Evolutionary conservation across 2,888 invertebrate species (phyloP), one percentile per base, ranked within the genome.

Genomic region (Syritta pipiens): DNA sequence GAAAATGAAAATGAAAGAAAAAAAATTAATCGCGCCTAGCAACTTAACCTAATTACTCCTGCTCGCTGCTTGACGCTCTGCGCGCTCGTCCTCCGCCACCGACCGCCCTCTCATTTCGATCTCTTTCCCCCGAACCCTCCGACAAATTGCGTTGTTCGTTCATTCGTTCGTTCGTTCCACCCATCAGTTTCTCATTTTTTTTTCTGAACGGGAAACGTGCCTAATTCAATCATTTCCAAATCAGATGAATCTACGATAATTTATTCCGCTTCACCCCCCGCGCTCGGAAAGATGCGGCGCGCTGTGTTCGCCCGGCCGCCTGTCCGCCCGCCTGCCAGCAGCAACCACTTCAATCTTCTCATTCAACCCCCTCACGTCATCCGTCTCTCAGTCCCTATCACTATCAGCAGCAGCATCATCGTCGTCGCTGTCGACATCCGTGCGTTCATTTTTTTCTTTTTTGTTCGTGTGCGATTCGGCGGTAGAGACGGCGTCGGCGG

Each of bases 141-240:
- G n/a, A n/a, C n/a, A n/a, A n/a, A n/a, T 32, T 24, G 6, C 5
- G 7, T 22, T 53, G 26, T 44, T 57, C n/a, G n/a, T n/a, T n/a
- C n/a, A n/a, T n/a, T 44, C 26, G 35, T 63, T 44, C 24, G 32
- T 14, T 62, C 40, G 19, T 44, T 46, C 32, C 19, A 24, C 49
- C 48, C 67, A 44, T 17, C 19, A 20, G 48, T 62, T 28, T 46
- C 12, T 9, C 28, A 9, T 22, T 19, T 44, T 77, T 60, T 55
- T 42, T 53, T 53, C 53, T 49, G 44, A 53, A 65, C 59, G 65
- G 77, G 72, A 77, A 79, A 79, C 79, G 79, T 79, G 79, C 79
- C 79, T 79, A 79, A 79, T 79, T 79, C 79, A 79, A 79, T 79
- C 79, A 79, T 79, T 79, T 79, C 74, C 67, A 79, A 79, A 79